Percentiles rank a stretch among this genome's conserved stretches.
Conservation (phyloP, 2,888 invertebrate species). For the Anorthoa munda region DNA sequence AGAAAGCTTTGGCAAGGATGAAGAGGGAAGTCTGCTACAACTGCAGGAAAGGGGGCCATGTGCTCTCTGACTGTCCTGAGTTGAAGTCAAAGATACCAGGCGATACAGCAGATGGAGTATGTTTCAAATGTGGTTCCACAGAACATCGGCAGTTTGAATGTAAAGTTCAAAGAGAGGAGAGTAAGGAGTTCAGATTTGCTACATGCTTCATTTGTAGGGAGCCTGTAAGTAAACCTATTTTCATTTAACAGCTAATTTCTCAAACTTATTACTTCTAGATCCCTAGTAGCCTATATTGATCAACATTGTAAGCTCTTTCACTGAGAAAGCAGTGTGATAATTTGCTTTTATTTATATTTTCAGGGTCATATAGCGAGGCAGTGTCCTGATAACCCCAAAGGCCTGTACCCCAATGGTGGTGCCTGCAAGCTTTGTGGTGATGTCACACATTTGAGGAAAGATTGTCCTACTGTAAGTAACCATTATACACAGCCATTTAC, state of each 20-base stretch:
- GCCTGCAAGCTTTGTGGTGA: constrained; percentile 96
- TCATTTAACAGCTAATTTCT: background rate
- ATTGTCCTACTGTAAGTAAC: constrained; percentile 93
- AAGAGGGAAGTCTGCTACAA: constrained; percentile 95
- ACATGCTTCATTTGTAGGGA: constrained; percentile 97
- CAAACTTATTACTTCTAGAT: background rate
- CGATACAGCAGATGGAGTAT: constrained; percentile 92
- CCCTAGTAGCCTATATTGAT: background rate
- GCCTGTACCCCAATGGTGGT: constrained; percentile 96
- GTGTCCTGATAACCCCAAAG: constrained; percentile 97
- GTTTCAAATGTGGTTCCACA: constrained; percentile 97
- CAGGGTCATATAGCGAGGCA: constrained; percentile 96
- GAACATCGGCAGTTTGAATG: constrained; percentile 95
- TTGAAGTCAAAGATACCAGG: constrained; percentile 89
- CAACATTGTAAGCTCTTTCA: background rate
- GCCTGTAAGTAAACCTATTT: constrained; percentile 84
- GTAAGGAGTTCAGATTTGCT: constrained; percentile 94
- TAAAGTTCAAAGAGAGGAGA: constrained; percentile 91
- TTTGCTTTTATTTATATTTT: constrained; percentile 58
- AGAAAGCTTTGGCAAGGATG: constrained; percentile 92
- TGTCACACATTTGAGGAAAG: constrained; percentile 95
- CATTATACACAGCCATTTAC: too few species aligned
- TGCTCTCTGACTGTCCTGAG: constrained; percentile 95
- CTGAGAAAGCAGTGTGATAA: background rate
- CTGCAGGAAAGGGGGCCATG: constrained; percentile 95